phyloP scores from a whole-genome alignment of 2,888 invertebrate genomes.

The Nomada flava region DNA sequence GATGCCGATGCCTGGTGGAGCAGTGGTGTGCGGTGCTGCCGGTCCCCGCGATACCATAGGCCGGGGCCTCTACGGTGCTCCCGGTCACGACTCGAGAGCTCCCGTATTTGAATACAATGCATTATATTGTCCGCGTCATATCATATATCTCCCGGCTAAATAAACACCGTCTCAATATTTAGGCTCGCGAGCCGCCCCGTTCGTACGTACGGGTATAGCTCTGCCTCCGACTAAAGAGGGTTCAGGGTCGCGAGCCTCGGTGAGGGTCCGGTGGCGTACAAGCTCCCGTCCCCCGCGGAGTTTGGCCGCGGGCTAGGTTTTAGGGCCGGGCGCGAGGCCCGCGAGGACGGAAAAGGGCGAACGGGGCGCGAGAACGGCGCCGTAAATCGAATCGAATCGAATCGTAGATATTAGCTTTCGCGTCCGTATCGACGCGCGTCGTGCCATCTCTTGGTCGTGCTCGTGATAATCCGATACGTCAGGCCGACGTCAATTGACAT shows the following conservation, averaged over 20 bases:
- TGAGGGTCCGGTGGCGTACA: background rate
- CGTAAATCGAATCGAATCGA: background rate
- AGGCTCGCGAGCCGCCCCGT: constrained; percentile 76
- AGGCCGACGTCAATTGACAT: constrained; percentile 79
- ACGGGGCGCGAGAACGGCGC: background rate
- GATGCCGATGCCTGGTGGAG: constrained; percentile 19
- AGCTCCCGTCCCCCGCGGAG: background rate
- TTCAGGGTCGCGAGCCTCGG: constrained; percentile 53
- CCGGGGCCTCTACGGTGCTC: constrained; percentile 72
- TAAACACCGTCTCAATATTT: constrained; percentile 84
- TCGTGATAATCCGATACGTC: constrained; percentile 74
- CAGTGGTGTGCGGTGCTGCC: constrained; percentile 47
- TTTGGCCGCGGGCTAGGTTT: background rate
- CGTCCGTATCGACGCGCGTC: constrained; percentile 32
- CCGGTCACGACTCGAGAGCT: constrained; percentile 84
- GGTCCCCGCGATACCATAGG: constrained; percentile 67
- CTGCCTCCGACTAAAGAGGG: constrained; percentile 44
- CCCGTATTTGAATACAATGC: constrained; percentile 85
- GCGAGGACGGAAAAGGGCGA: background rate
- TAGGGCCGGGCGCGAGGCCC: background rate
- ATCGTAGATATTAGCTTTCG: constrained; percentile 45
- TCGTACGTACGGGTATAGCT: constrained; percentile 57
- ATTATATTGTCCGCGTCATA: constrained; percentile 84
- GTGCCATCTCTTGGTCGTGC: constrained; percentile 66
- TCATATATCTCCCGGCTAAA: constrained; percentile 84